Conservation (phyloP, 2,113 vertebrate species). For the Rhadina sibilatrix region DNA sequence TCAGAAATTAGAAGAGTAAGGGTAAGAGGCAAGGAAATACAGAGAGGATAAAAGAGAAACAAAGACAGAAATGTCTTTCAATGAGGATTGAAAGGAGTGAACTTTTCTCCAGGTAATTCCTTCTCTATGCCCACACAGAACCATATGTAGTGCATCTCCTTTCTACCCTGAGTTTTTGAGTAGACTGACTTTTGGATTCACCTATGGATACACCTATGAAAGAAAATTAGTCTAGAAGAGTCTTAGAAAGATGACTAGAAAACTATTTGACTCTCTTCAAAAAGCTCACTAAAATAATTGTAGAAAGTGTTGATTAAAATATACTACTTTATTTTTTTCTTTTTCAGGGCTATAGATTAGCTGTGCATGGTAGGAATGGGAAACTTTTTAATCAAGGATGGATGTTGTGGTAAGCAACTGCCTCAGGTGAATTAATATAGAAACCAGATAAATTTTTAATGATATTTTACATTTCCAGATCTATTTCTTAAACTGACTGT, state of each 20-base stretch:
- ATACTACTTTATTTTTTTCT: accelerated
- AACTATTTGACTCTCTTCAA: background rate
- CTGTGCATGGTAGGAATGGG: background rate
- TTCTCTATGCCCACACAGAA: background rate
- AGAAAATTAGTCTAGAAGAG: background rate
- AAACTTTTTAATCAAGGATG: background rate
- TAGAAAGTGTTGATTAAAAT: background rate
- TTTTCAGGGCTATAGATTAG: background rate
- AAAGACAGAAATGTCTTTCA: background rate
- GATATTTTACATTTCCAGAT: background rate
- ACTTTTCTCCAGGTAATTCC: background rate
- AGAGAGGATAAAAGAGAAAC: background rate
- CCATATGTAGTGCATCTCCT: background rate
- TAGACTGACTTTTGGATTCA: background rate
- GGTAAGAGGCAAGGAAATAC: background rate
- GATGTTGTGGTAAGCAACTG: background rate
- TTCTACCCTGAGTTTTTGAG: background rate
- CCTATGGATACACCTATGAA: background rate
- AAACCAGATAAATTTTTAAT: background rate
- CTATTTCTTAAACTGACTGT: background rate
- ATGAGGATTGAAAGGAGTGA: background rate
- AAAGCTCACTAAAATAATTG: background rate
- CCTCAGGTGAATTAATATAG: background rate
- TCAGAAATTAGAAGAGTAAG: background rate
- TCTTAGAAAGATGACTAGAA: background rate